phyloP scores from a whole-genome alignment of 2,888 invertebrate species.

The Volucella bombylans region DNA sequence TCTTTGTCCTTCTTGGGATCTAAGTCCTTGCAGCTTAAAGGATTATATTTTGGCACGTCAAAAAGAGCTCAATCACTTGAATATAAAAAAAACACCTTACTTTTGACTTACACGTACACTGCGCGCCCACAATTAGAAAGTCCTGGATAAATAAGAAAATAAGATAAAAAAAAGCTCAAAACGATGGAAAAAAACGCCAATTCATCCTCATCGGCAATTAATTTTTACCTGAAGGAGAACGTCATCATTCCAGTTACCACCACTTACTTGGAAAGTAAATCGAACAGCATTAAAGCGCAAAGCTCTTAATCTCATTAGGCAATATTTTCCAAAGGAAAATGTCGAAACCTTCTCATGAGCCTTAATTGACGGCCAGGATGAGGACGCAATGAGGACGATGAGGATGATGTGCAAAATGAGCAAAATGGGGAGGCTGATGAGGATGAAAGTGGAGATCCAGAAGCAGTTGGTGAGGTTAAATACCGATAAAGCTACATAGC shows the following conservation, averaged over 20 bases:
- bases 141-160: not conserved
- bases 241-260: slow-evolving; percentile 18
- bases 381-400: not conserved
- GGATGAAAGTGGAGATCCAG: not conserved
- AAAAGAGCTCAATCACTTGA: slow-evolving; percentile 50
- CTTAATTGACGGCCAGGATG: slow-evolving; percentile 42
- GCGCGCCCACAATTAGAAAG: not conserved
- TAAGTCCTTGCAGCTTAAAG: slow-evolving; percentile 41
- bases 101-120: slow-evolving; percentile 29
- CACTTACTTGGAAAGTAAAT: slow-evolving; percentile 23
- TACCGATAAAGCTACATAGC: slow-evolving; percentile 23
- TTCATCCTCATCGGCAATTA: slow-evolving; percentile 54
- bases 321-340: slow-evolving; percentile 57
- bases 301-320: slow-evolving; percentile 69
- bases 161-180: slow-evolving; percentile 2
- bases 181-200: slow-evolving; percentile 12
- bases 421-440: not conserved
- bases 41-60: slow-evolving; percentile 32
- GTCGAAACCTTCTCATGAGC: slow-evolving; percentile 65
- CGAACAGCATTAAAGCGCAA: slow-evolving; percentile 62
- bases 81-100: slow-evolving; percentile 45
- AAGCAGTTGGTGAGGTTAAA: not conserved
- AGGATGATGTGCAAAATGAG: slow-evolving; percentile 12
- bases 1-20: slow-evolving; percentile 4
- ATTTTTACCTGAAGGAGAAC: slow-evolving; percentile 39